Base-by-base conservation (phyloP, 2,888 invertebrate species). In the Campoplex capitator region DNA sequence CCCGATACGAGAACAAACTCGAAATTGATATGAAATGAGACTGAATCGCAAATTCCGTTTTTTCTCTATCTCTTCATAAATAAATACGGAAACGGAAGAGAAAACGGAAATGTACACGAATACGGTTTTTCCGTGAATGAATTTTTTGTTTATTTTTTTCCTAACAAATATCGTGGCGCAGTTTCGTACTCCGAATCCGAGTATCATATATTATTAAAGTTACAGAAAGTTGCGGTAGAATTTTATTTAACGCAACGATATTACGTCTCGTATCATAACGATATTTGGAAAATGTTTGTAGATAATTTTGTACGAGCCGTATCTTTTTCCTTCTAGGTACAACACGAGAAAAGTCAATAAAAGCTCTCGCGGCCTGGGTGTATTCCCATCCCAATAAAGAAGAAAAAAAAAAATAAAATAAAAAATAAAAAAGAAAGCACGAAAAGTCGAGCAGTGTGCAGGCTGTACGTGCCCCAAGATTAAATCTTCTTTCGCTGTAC, bases 401-500 rank as follows among this genome's bases (percentile, higher is more conserved):
- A 67, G 67, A 51, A 77, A 77, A 76, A 23, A n/a, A n/a, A n/a
- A n/a, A n/a, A n/a, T n/a, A n/a, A n/a, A 23, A 23, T 23, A 23
- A 23, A 23, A 23, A 48, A 38, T 54, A 16, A 67, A 67, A 23
- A 23, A 67, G 67, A 51, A 77, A 77, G 71, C 71, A 75, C 70
- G 75, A 76, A 83, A 83, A 45, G 75, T 67, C 83, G 80, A 73
- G 83, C 56, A 67, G 80, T 67, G 79, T 48, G 56, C 71, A 62
- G 18, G 54, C 54, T 42, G 76, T 83, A 86, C 86, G 83, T 86
- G 71, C 83, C 48, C 45, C 75, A 76, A 79, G 86, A 86, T 86
- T 86, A 86, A 86, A 86, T 86, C 83, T 86, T 83, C 79, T 80
- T 83, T 71, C 23, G 76, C 83, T 80, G 71, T 65, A 73, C 38